phyloP scores from a whole-genome alignment of 1,140 invertebrate species.

The Bilobella aurantiaca region DNA sequence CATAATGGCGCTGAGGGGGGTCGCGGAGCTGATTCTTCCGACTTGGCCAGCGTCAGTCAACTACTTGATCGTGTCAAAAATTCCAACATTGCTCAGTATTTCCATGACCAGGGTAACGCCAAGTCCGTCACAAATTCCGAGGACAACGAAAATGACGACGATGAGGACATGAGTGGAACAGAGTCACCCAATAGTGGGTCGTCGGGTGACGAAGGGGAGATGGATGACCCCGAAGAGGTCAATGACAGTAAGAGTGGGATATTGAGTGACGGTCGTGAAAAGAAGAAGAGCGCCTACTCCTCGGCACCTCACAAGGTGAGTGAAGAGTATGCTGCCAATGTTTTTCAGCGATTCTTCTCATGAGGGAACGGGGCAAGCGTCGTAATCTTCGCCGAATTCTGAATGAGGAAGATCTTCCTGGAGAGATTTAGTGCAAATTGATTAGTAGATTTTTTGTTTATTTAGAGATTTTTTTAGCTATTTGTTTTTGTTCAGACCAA shows the following conservation, averaged over 20 bases:
- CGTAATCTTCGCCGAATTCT: no score
- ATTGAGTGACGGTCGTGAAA: conserved; percentile 39
- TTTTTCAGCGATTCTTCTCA: conserved; percentile 29
- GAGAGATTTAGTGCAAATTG: no score
- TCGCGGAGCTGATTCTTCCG: conserved; percentile 38
- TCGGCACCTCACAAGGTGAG: conserved; percentile 75
- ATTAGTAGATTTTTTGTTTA: no score
- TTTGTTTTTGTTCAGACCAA: no score
- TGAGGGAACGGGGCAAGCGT: no score
- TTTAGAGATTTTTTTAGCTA: no score
- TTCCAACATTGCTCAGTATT: conserved; percentile 51
- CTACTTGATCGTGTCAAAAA: conserved; percentile 68
- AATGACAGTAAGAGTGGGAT: conserved; percentile 38
- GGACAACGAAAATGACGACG: conserved; percentile 35
- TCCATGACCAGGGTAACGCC: conserved; percentile 28
- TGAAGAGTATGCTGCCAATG: conserved; percentile 25
- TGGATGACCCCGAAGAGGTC: not conserved
- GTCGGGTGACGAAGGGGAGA: not conserved
- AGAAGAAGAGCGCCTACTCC: conserved; percentile 91
- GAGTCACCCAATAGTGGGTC: conserved; percentile 11
- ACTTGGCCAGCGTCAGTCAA: conserved; percentile 64
- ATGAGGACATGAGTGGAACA: conserved; percentile 35
- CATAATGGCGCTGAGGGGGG: conserved; percentile 33
- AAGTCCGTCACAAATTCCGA: conserved; percentile 35
- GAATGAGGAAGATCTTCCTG: no score